Conservation (phyloP, 2,888 invertebrate genomes). For the Scaptomyza caliginosa region DNA sequence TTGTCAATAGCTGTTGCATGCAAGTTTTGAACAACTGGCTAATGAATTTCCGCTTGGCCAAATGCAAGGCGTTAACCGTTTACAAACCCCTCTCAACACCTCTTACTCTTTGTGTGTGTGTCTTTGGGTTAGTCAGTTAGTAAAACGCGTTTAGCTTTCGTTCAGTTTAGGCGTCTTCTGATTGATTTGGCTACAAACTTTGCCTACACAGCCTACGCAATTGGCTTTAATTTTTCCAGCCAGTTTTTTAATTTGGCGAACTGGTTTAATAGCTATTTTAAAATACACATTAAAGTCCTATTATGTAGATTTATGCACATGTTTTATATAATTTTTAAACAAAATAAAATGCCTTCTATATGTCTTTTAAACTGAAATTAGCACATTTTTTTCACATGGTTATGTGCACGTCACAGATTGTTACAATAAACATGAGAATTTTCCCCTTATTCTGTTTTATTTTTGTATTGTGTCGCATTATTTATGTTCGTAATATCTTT, state of each 20-base stretch:
- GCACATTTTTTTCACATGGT: conserved; percentile 4
- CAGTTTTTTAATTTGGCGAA: conserved; percentile 2
- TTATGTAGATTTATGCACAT: conserved; percentile 30
- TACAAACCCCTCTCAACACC: background rate
- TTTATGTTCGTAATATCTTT: conserved; percentile 36
- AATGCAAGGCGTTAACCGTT: conserved; percentile 47
- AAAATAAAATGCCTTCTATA: background rate
- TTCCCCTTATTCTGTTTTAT: conserved; percentile 8
- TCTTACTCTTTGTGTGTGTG: conserved; percentile 20
- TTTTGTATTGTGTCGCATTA: conserved; percentile 18
- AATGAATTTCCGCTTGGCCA: conserved; percentile 74
- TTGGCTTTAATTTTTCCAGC: conserved; percentile 30
- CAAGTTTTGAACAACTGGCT: conserved; percentile 53
- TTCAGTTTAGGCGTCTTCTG: conserved; percentile 53
- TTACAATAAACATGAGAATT: conserved; percentile 40
- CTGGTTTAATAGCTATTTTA: conserved; percentile 21
- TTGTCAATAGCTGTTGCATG: conserved; percentile 23
- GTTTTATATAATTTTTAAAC: conserved; percentile 7
- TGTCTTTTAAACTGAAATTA: conserved; percentile 14
- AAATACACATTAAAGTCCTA: conserved; percentile 3
- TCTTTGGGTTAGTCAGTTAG: conserved; percentile 50
- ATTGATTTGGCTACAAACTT: conserved; percentile 44
- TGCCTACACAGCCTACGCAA: conserved; percentile 41
- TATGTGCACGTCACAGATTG: conserved; percentile 27
- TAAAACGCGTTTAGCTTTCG: conserved; percentile 34